Evolutionary conservation across 2,113 vertebrate species (phyloP), one percentile per base, ranked within the genome.

Genomic region (Pholis gunnellus): DNA sequence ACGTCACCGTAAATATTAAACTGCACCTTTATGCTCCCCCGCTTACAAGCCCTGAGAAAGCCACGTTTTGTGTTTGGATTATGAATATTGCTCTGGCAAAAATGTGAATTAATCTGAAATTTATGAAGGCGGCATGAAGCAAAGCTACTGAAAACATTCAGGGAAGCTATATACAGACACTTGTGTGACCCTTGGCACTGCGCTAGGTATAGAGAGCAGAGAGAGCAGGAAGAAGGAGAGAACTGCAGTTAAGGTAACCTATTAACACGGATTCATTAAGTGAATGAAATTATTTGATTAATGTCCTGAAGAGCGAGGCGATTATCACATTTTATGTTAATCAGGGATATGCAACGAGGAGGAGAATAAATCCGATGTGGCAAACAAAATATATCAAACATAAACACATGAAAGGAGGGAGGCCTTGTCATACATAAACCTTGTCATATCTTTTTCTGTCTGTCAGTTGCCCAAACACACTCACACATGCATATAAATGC

Each of bases 191-290:
- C 72, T 54, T 77, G 46, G 65, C 40, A 75, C 50, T 60, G 61
- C 36, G 76, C 36, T 5, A 83, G 50, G 78, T 31, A 6, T 56
- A 27, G 44, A 34, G n/a, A 72, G 40, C 44, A 54, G 72, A 44
- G 42, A 50, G 54, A 54, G 48, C 14, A 20, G 40, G 46, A 57
- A 73, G 72, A 78, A 65, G 48, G 31, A 50, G 66, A 67, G 67
- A 57, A 68, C 64, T 63, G 71, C 80, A 82, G 72, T 85, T 83
- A 87, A 68, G 74, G 66, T 67, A 57, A 81, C 76, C 54, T 46
- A 85, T 82, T 89, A 80, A 81, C 63, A 84, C 72, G 60, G 71
- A 88, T 77, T 89, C 68, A 79, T 85, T 88, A 67, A 81, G 75
- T 72, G 50, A 88, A 85, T 80, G 78, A 66, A 86, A 82, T 75